Evolutionary conservation across 1,140 invertebrate genomes (phyloP), one percentile per base, ranked within the genome.

Genomic region (Phocides pigmalion): DNA sequence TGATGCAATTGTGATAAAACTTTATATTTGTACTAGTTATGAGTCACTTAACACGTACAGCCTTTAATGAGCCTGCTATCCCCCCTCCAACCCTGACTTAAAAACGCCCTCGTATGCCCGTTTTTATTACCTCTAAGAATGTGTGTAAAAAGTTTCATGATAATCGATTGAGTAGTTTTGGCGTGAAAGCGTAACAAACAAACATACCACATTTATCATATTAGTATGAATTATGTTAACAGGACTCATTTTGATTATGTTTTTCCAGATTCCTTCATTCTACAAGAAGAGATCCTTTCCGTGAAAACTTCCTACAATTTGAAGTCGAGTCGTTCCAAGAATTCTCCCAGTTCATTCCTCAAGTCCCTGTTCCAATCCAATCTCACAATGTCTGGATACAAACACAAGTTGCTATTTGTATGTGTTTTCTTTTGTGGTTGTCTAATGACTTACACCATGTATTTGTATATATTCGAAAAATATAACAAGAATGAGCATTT

Each of bases 391-490:
- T 44, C 66, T 11, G 64, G 68, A 28, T 75, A 63, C 42, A 79
- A 73, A 59, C n/a, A 64, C 15, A 79, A 75, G 41, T 12, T 67
- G n/a, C 28, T 73, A 0, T 56, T 59, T 5, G 17, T 69, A 0
- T n/a, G 59, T 17, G 15, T 58, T 19, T 64, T 79, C 17, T 8
- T 70, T 4, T 35, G 68, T 1, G 70, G 70, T 2, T 69, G 72
- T 22, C n/a, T 79, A n/a, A n/a, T 75, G 3, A 73, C 47, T 6
- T 75, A 75, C 51, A 75, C 68, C 59, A 73, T 75, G 66, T 79
- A 79, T 64, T 49, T 73, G 6, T 72, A 79, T 62, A 59, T 72
- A 0, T 79, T 74, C n/a, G 65, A 74, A 44, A 56, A 41, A 12
- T 66, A 61, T 4, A 64, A 44, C 11, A 68, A 42, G 4, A 79